These are phyloP conservation scores for Gerris lacustris DNA, from an alignment of 2,888 invertebrate genomes.

Conservation along the genomic window DNA sequence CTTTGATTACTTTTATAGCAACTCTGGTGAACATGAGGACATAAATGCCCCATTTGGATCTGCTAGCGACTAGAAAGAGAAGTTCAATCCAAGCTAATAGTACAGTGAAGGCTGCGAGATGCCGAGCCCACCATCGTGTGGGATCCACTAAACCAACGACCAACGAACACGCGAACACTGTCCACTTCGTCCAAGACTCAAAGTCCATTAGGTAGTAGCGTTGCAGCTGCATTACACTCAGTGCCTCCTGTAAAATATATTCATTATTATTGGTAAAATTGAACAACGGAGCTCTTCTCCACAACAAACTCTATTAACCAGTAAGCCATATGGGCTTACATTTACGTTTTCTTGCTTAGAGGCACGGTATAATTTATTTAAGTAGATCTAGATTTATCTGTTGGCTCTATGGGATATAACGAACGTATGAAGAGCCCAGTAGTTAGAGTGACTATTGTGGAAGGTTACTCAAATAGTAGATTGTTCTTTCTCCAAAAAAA, in stretches of 20 bases:
- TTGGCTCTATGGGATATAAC: too few species aligned
- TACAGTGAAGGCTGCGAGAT: conserved; percentile 42
- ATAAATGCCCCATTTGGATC: conserved; percentile 48
- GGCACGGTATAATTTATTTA: too few species aligned
- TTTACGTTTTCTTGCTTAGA: too few species aligned
- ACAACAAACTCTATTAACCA: too few species aligned
- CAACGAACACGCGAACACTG: conserved; percentile 35
- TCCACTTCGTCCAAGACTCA: conserved; percentile 47
- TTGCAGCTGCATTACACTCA: conserved; percentile 43
- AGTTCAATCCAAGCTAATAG: conserved; percentile 46
- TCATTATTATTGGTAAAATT: too few species aligned
- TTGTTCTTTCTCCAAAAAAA: too few species aligned
- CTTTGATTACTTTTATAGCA: conserved; percentile 45
- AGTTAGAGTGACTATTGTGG: too few species aligned
- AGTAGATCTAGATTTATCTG: too few species aligned
- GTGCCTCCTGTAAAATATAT: conserved; percentile 40
- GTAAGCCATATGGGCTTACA: too few species aligned
- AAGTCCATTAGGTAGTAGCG: conserved; percentile 43
- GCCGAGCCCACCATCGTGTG: conserved; percentile 17
- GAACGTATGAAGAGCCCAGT: too few species aligned
- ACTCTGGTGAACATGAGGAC: conserved; percentile 50
- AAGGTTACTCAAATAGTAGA: too few species aligned
- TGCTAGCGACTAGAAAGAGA: conserved; percentile 46
- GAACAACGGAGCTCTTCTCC: too few species aligned
- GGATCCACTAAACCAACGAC: conserved; percentile 36